phyloP scores from a whole-genome alignment of 2,797 vertebrate genomes.

The Onychomys arenicola region DNA sequence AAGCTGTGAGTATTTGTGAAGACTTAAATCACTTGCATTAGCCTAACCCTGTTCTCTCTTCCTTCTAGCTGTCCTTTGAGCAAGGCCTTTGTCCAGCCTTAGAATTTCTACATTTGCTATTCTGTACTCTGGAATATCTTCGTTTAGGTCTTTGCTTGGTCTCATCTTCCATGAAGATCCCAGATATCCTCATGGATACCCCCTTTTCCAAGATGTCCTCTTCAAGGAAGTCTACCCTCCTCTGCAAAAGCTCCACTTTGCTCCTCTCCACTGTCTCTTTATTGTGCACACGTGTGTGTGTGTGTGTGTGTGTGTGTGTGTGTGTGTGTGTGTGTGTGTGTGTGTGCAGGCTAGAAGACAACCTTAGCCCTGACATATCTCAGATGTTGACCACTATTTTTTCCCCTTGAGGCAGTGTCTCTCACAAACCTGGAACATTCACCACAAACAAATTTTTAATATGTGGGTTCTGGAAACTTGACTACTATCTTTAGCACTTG shows the following conservation, averaged over 20 bases:
- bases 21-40: accelerated
- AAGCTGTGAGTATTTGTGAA: neutral
- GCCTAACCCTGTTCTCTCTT: neutral
- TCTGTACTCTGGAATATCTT: neutral
- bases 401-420: neutral
- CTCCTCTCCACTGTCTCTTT: neutral
- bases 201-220: neutral
- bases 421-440: neutral
- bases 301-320: neutral
- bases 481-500: neutral
- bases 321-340: neutral
- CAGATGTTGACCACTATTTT: no score
- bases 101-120: accelerated
- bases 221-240: neutral
- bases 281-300: neutral
- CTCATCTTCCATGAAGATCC: no score
- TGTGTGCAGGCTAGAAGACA: neutral
- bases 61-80: no score
- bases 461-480: neutral
- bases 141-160: neutral
- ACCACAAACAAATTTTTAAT: neutral
- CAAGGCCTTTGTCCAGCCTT: neutral
- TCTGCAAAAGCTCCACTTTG: neutral
- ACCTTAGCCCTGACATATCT: neutral
- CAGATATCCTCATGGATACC: neutral